These are phyloP conservation scores for Anagyrus pseudococci DNA, from an alignment of 2,888 invertebrate genomes.

Conservation along the genomic window DNA sequence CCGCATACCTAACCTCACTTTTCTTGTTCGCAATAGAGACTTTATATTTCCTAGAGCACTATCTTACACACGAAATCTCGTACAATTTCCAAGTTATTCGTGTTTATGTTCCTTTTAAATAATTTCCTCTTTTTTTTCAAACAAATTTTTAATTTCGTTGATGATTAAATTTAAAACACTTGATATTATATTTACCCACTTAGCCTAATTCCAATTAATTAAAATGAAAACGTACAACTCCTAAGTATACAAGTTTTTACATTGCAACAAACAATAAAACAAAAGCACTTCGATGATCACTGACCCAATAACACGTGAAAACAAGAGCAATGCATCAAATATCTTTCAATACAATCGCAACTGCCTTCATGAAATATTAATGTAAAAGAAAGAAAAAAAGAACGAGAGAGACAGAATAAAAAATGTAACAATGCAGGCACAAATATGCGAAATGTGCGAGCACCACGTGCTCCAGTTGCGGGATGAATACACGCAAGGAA, in stretches of 20 bases:
- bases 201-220: not conserved
- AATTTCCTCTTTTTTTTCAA: no score
- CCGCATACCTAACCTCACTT: no score
- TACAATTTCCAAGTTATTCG: not conserved
- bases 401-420: not conserved
- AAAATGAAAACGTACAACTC: not conserved
- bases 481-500: not conserved
- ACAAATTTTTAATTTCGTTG: no score
- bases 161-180: no score
- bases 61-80: no score
- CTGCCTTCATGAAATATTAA: not conserved
- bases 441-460: not conserved
- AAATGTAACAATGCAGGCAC: not conserved
- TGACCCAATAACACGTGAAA: not conserved
- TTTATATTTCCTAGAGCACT: no score
- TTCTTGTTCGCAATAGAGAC: no score
- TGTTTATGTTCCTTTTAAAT: not conserved
- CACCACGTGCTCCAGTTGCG: not conserved
- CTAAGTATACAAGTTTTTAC: not conserved
- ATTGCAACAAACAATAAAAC: not conserved
- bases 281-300: not conserved
- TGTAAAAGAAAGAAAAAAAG: not conserved
- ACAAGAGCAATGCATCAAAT: not conserved
- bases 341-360: not conserved
- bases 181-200: no score